These are phyloP conservation scores for Lepisosteus osseus DNA, from an alignment of 2,113 vertebrate genomes.

Conservation along the genomic window DNA sequence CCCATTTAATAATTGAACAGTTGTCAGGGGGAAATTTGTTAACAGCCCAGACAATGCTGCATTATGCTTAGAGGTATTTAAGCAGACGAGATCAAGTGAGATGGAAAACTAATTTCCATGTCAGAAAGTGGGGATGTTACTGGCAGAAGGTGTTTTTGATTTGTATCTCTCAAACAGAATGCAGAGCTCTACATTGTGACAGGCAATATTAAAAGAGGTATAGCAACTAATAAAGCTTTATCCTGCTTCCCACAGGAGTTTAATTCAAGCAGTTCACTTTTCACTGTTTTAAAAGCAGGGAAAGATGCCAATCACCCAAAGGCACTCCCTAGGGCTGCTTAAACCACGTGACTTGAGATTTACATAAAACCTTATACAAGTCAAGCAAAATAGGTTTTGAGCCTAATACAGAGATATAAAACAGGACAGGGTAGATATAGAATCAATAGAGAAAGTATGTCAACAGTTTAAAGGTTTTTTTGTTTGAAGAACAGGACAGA, in stretches of 20 bases:
- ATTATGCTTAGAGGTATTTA: constrained; percentile 57
- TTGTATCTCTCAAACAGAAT: too few species aligned
- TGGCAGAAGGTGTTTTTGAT: constrained; percentile 47
- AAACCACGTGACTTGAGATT: constrained; percentile 16
- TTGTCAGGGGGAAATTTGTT: constrained; percentile 54
- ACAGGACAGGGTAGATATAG: too few species aligned
- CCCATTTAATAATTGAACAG: constrained; percentile 53
- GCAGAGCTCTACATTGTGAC: not conserved
- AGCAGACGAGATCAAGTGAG: constrained; percentile 60
- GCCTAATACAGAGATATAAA: too few species aligned
- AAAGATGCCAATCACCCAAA: constrained; percentile 62
- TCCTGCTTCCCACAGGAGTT: not conserved
- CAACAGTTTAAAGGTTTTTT: too few species aligned
- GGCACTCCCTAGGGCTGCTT: constrained; percentile 67
- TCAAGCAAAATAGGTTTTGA: too few species aligned
- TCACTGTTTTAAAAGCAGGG: constrained; percentile 66
- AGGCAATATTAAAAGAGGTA: not conserved
- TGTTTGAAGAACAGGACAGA: too few species aligned
- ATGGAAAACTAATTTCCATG: constrained; percentile 69
- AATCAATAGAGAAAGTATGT: too few species aligned
- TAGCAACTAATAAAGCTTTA: too few species aligned
- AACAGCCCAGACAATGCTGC: constrained; percentile 54
- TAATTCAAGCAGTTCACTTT: constrained; percentile 9
- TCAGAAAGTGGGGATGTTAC: constrained; percentile 55
- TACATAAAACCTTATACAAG: too few species aligned